phyloP scores from a whole-genome alignment of 2,888 invertebrate species.

The Eupithecia inturbata region DNA sequence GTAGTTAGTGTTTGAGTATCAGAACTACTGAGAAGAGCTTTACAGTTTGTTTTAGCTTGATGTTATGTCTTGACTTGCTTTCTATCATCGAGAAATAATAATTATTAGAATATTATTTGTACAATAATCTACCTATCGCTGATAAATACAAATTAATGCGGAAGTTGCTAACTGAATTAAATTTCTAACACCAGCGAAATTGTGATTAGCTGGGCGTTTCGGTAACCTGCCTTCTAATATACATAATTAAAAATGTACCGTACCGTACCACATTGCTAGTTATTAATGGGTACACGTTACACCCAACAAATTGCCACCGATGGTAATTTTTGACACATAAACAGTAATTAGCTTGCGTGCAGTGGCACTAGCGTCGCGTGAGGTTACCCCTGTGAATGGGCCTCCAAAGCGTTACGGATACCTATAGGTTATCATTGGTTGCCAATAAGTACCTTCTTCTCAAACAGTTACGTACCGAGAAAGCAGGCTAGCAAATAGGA shows the following conservation, averaged over 20 bases:
- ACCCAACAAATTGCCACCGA: constrained; percentile 7
- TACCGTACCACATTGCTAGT: background rate
- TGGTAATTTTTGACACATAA: constrained; percentile 15
- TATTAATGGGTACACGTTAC: background rate
- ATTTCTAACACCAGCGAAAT: background rate
- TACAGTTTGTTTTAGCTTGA: background rate
- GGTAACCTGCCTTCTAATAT: background rate
- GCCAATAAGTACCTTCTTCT: constrained; percentile 14
- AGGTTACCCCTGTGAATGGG: constrained; percentile 13
- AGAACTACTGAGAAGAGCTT: background rate
- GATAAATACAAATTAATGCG: background rate
- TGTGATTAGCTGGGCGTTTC: background rate
- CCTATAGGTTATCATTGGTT: constrained; percentile 14
- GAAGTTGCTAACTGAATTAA: background rate
- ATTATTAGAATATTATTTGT: background rate
- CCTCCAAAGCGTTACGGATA: constrained; percentile 16
- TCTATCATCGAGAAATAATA: background rate
- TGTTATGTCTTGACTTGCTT: background rate
- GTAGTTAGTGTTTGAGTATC: background rate
- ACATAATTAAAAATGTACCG: background rate
- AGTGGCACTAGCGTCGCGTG: background rate
- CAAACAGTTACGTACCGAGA: constrained; percentile 19
- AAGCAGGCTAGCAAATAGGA: background rate
- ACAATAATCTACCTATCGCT: background rate
- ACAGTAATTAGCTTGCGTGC: constrained; percentile 29